Base-by-base conservation (phyloP, 2,888 invertebrate species). In the Eupithecia tripunctaria region DNA sequence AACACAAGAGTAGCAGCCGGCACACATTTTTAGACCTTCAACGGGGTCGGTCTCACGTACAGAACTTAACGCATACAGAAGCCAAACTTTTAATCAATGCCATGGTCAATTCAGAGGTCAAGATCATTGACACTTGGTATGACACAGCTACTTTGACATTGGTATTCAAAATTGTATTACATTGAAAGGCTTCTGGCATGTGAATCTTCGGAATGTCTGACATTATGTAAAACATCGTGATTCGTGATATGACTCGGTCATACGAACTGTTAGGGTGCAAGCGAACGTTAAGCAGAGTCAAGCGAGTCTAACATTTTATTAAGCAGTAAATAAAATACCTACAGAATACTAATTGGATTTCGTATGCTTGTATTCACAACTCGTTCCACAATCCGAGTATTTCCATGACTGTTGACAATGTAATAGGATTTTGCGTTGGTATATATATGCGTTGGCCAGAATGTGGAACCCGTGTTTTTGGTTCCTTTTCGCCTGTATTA, bases 331-430 rank as follows among this genome's bases (percentile, higher is more conserved):
- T 62, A 62, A 4, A 15, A 3, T 1, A 29, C 60, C 60, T 32
- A 76, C 59, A 78, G 91, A 88, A 91, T 91, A 89, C 86, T 89
- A 90, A 91, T 91, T 85, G 85, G 84, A 86, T 88, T 36, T 41
- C 10, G 67, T 67, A 63, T 70, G 70, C 67, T 69, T 41, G 62
- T 79, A 78, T 78, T 68, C 62, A 63, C 72, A 68, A 64, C 75
- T 69, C 56, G 68, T 67, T 29, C 63, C 32, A 74, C 64, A 72
- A 68, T 68, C 47, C 36, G 62, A 67, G 67, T 32, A 62, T 67
- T 66, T 60, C 64, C 59, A 56, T 12, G 56, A 25, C 56, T 56
- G 71, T 72, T 76, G 70, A 71, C 73, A 73, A 47, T 74, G 68
- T 78, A 75, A 74, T 76, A 41, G 73, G 73, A 76, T 73, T 72